Conservation (phyloP, 2,113 vertebrate species). For the Prolemur simus region DNA sequence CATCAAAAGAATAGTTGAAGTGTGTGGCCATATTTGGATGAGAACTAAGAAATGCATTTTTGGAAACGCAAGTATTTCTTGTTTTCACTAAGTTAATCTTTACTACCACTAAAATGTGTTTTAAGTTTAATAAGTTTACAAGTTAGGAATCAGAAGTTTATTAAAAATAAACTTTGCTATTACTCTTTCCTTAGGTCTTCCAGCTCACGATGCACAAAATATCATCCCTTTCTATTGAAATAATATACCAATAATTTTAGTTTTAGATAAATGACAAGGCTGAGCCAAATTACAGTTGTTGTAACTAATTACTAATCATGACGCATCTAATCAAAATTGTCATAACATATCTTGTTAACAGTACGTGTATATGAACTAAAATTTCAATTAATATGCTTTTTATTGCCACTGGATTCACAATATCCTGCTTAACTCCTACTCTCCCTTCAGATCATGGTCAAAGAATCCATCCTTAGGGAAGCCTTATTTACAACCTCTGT, state of each 20-base stretch:
- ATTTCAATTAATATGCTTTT: constrained; percentile 11
- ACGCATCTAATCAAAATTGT: constrained; percentile 10
- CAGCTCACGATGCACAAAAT: background rate
- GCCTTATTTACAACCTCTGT: background rate
- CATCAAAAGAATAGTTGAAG: background rate
- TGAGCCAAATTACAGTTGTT: background rate
- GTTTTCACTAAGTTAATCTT: constrained; percentile 8
- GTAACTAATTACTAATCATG: constrained; percentile 42
- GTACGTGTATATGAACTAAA: background rate
- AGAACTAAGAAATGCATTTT: constrained; percentile 18
- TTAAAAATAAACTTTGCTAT: background rate
- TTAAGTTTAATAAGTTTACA: background rate
- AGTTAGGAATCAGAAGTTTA: background rate
- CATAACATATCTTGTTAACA: constrained; percentile 18
- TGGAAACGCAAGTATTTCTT: background rate
- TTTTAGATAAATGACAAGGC: constrained; percentile 25
- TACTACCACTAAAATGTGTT: background rate
- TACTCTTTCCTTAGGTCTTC: background rate
- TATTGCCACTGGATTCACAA: background rate
- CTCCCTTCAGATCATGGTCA: background rate
- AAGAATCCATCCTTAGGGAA: background rate
- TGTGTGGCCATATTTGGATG: background rate
- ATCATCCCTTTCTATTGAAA: background rate
- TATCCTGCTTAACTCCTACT: background rate
- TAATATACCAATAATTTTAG: constrained; percentile 24